Evolutionary conservation across 2,888 invertebrate genomes (phyloP).

Genomic region (Rambutsinella grinnellia): DNA sequence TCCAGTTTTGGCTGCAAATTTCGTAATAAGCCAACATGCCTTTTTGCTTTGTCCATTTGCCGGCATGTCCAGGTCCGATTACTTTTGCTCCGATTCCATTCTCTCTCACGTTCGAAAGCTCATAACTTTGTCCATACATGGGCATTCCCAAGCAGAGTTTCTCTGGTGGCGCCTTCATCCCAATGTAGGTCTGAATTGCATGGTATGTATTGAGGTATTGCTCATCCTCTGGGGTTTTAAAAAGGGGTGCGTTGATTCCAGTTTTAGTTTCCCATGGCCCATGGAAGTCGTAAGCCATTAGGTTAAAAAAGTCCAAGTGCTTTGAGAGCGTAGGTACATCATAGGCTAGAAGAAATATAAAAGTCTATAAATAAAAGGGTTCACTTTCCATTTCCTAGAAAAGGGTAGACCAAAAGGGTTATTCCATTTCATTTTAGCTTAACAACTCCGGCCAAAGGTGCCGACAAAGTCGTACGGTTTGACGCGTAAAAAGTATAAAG

Average conservation of each 20-base stretch:
- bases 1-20: too few species aligned
- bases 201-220: conserved; percentile 70
- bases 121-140: conserved; percentile 89
- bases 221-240: conserved; percentile 56
- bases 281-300: conserved; percentile 82
- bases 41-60: conserved; percentile 86
- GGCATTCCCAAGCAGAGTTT: conserved; percentile 84
- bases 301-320: conserved; percentile 92
- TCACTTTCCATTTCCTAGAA: too few species aligned
- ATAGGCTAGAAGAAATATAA: conserved; percentile 85
- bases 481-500: conserved; percentile 50
- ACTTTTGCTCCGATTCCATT: conserved; percentile 75
- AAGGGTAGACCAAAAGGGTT: too few species aligned
- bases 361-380: too few species aligned
- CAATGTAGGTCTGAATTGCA: conserved; percentile 81
- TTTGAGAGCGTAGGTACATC: conserved; percentile 94
- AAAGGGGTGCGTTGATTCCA: conserved; percentile 87
- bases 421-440: too few species aligned
- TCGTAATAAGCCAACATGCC: conserved; percentile 92
- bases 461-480: too few species aligned
- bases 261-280: conserved; percentile 86
- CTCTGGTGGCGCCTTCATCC: conserved; percentile 75
- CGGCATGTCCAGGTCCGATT: conserved; percentile 82
- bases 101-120: conserved; percentile 72
- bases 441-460: conserved; percentile 88